Conservation (phyloP, 2,888 invertebrate species). For the Drosophila diplacantha region DNA sequence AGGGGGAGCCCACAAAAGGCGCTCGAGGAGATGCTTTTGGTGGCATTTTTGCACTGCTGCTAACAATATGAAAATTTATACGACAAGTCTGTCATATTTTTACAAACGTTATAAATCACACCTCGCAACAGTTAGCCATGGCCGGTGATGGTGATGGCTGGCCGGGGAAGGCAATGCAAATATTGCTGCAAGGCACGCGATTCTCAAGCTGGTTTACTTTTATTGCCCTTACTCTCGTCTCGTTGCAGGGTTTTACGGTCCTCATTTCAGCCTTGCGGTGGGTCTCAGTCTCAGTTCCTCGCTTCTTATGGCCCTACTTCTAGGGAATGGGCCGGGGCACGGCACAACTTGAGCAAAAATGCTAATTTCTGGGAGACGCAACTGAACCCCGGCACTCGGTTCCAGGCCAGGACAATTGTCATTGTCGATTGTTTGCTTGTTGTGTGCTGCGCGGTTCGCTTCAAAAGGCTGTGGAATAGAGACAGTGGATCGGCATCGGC, state of each 20-base stretch:
- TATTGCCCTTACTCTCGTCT: constrained; percentile 44
- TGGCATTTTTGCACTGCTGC: constrained; percentile 43
- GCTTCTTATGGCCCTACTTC: constrained; percentile 44
- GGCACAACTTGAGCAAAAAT: constrained; percentile 59
- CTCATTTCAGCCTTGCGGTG: constrained; percentile 59
- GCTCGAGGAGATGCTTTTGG: constrained; percentile 41
- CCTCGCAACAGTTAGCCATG: constrained; percentile 41
- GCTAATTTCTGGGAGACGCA: constrained; percentile 48
- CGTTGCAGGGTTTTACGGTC: constrained; percentile 51
- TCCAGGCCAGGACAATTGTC: constrained; percentile 38
- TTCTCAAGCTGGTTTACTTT: constrained; percentile 45
- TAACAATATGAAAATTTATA: constrained; percentile 73
- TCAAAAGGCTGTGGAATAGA: constrained; percentile 54
- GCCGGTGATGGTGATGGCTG: constrained; percentile 23
- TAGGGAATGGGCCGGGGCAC: constrained; percentile 28
- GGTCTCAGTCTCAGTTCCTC: constrained; percentile 42
- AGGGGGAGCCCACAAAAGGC: constrained; percentile 26
- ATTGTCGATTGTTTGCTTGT: constrained; percentile 38
- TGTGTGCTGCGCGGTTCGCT: constrained; percentile 47
- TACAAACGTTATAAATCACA: constrained; percentile 71
- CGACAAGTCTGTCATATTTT: constrained; percentile 73
- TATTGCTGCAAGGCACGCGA: constrained; percentile 66
- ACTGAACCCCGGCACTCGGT: constrained; percentile 20
- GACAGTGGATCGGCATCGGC: constrained; percentile 27
- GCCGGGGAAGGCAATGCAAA: constrained; percentile 57